Evolutionary conservation across 2,797 vertebrate species (phyloP).

Genomic region (Lophius americanus): DNA sequence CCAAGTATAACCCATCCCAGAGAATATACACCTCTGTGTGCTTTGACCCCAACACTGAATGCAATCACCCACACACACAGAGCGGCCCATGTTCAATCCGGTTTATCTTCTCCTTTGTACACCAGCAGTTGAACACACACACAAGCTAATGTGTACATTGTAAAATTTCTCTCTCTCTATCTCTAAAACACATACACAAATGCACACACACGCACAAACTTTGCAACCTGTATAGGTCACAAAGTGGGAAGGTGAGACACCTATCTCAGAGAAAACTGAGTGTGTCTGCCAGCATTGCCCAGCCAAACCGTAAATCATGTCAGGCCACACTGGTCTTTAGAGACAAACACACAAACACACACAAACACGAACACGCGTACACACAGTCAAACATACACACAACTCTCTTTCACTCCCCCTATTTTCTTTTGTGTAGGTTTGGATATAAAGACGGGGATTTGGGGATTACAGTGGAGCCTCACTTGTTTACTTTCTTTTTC

Average conservation of each 20-base stretch:
- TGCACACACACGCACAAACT: slow-evolving; percentile 23
- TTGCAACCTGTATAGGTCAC: slow-evolving; percentile 70
- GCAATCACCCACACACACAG: slow-evolving; percentile 28
- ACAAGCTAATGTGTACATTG: slow-evolving; percentile 26
- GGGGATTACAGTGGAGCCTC: slow-evolving; percentile 67
- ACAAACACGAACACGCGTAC: slow-evolving; percentile 31
- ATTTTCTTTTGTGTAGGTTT: slow-evolving; percentile 63
- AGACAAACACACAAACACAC: slow-evolving; percentile 52
- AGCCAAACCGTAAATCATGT: slow-evolving; percentile 81
- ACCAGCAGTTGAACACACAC: slow-evolving; percentile 52
- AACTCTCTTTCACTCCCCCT: slow-evolving; percentile 24
- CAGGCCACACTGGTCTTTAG: slow-evolving; percentile 68
- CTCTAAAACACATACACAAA: slow-evolving; percentile 19
- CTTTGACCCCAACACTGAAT: slow-evolving; percentile 46
- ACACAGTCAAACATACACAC: slow-evolving; percentile 12
- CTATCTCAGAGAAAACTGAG: slow-evolving; percentile 75
- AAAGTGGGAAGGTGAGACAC: slow-evolving; percentile 78
- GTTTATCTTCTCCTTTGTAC: slow-evolving; percentile 49
- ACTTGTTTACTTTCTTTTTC: slow-evolving; percentile 58
- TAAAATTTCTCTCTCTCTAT: slow-evolving; percentile 32
- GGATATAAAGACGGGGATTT: slow-evolving; percentile 66
- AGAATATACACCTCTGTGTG: slow-evolving; percentile 51
- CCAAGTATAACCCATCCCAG: slow-evolving; percentile 54
- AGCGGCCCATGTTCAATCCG: slow-evolving; percentile 36
- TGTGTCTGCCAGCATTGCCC: slow-evolving; percentile 72